These are phyloP conservation scores for Macrobrachium nipponense DNA, from an alignment of 1,140 invertebrate species.

Conservation along the genomic window DNA sequence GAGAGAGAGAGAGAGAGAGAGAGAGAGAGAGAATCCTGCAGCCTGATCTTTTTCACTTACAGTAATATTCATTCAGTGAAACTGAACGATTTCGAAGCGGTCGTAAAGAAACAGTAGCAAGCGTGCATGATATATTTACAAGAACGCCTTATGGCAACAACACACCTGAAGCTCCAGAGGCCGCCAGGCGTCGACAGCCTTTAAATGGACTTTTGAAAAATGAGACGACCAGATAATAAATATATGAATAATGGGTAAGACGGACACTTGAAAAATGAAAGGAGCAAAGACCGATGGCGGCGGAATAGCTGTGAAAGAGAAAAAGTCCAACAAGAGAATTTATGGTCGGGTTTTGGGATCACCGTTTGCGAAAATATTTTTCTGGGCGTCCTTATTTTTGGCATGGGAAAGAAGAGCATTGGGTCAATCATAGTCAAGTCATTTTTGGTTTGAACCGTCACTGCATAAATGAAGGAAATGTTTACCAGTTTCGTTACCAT, in stretches of 20 bases:
- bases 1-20: too few species aligned
- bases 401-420: too few species aligned
- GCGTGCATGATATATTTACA: conserved; percentile 8
- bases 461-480: too few species aligned
- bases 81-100: too few species aligned
- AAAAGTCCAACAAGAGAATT: background rate
- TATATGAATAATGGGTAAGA: conserved; percentile 43
- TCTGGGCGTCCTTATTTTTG: too few species aligned
- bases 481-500: too few species aligned
- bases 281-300: conserved; percentile 9
- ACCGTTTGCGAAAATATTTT: too few species aligned
- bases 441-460: too few species aligned
- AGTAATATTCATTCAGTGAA: too few species aligned
- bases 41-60: too few species aligned
- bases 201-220: conserved; percentile 42
- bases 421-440: too few species aligned
- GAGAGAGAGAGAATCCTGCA: too few species aligned
- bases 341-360: background rate
- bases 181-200: conserved; percentile 16
- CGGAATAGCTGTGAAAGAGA: background rate
- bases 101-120: background rate
- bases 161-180: background rate
- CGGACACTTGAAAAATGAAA: conserved; percentile 44
- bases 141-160: conserved; percentile 16
- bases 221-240: conserved; percentile 39